Percentiles rank a stretch among this genome's conserved stretches.
Evolutionary conservation across 2,113 vertebrate species (phyloP).

Genomic region (Talpa occidentalis): DNA sequence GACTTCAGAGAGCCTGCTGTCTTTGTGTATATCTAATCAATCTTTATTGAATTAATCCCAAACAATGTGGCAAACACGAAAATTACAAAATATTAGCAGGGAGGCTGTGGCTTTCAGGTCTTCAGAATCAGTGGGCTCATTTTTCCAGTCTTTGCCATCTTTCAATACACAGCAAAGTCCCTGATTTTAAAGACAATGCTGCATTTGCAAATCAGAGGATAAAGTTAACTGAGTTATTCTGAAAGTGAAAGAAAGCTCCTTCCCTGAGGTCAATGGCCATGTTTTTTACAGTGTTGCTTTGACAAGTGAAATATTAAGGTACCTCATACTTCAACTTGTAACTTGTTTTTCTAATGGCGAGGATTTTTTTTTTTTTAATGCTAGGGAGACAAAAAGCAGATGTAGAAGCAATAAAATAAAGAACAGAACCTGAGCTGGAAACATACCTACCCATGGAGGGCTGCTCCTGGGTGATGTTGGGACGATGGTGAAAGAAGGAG

Average conservation of each 20-base stretch:
- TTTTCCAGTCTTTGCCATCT: background rate
- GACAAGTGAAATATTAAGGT: background rate
- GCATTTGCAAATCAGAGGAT: background rate
- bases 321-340: background rate
- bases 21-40: slow-evolving; percentile 48
- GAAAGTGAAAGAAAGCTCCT: background rate
- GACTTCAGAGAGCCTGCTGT: slow-evolving; percentile 58
- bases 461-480: background rate
- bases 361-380: background rate
- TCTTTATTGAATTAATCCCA: slow-evolving; percentile 33
- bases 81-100: slow-evolving; percentile 26
- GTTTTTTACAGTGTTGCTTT: slow-evolving; percentile 9
- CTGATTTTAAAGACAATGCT: slow-evolving; percentile 9
- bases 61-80: slow-evolving; percentile 27
- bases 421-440: background rate
- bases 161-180: background rate
- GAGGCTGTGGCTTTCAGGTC: background rate
- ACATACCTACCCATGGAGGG: background rate
- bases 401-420: background rate
- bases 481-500: background rate
- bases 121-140: background rate
- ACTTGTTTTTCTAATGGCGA: background rate
- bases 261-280: background rate
- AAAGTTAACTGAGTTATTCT: background rate
- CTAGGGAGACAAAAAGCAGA: background rate